Evolutionary conservation across 35 echinoderm and acorn worm genomes (phyloP).

Genomic region (Heliocidaris tuberculata): DNA sequence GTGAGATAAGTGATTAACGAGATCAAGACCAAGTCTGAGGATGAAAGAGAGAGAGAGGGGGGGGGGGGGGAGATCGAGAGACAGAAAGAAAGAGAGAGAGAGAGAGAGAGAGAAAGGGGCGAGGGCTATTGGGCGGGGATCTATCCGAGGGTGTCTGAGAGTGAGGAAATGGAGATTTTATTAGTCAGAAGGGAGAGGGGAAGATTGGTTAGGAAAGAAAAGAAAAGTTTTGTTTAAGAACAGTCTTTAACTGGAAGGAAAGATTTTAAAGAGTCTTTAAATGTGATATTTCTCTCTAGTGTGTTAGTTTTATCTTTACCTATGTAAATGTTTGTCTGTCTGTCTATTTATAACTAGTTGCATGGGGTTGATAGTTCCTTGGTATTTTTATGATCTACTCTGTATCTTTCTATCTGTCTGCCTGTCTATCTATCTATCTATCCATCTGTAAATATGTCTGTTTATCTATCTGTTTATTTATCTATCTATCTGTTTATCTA

Average conservation of each 20-base stretch:
- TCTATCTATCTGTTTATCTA: background rate
- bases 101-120: background rate
- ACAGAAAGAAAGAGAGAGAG: background rate
- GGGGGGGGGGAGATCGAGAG: background rate
- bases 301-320: background rate
- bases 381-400: too few relatives aligned
- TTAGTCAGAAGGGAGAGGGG: background rate
- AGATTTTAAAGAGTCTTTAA: background rate
- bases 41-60: background rate
- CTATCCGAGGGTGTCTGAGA: background rate
- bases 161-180: constrained; percentile 1
- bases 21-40: constrained; percentile 9
- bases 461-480: background rate
- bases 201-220: background rate
- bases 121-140: background rate
- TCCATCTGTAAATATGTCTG: background rate
- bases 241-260: background rate
- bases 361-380: background rate
- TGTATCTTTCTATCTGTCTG: too few relatives aligned
- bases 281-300: background rate
- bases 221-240: background rate
- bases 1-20: constrained; percentile 10
- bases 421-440: too few relatives aligned
- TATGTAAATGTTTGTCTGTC: constrained; percentile 8
- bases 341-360: background rate